Percentiles rank a stretch among this genome's conserved stretches.
These are phyloP conservation scores for Dolomedes plantarius DNA, from an alignment of 2,888 invertebrate genomes.

Conservation along the genomic window DNA sequence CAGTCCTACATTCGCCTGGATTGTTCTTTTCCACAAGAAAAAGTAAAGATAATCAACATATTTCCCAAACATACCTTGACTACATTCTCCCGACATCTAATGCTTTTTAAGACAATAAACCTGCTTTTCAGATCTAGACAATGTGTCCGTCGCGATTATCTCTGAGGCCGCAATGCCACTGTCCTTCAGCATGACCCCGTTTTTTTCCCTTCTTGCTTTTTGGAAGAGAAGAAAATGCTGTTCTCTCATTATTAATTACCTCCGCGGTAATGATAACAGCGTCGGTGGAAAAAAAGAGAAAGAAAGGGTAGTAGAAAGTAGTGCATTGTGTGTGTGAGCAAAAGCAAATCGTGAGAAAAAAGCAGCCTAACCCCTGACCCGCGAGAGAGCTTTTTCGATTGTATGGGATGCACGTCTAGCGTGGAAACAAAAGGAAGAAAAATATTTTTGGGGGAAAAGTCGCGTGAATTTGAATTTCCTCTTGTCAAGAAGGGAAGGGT, in stretches of 20 bases:
- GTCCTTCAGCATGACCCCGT: conserved; percentile 14
- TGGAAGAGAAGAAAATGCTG: not conserved
- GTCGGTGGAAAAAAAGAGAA: conserved; percentile 2
- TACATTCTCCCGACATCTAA: not conserved
- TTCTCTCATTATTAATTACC: conserved; percentile 4
- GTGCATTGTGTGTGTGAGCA: not conserved
- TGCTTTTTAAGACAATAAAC: conserved; percentile 12
- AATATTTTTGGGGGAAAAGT: not conserved
- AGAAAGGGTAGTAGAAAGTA: not conserved
- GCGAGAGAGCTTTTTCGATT: not conserved
- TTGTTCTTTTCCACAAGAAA: too few relatives aligned
- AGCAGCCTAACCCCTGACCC: not conserved
- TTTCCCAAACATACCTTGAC: not conserved
- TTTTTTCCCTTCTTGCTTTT: too few relatives aligned
- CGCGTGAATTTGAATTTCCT: not conserved
- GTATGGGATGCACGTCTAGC: not conserved
- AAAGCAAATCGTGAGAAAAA: conserved; percentile 17
- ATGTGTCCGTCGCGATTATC: conserved; percentile 5
- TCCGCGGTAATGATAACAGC: conserved; percentile 4
- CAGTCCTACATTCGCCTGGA: too few relatives aligned
- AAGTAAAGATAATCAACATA: too few relatives aligned
- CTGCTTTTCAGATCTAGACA: conserved; percentile 1
- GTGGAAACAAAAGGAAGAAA: not conserved
- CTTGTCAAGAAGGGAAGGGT: not conserved
- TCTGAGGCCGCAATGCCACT: not conserved